A percentile compares a stretch with the other conserved stretches of the same genome.
Conservation (phyloP, 2,113 vertebrate species). For the Zapornia atra region DNA sequence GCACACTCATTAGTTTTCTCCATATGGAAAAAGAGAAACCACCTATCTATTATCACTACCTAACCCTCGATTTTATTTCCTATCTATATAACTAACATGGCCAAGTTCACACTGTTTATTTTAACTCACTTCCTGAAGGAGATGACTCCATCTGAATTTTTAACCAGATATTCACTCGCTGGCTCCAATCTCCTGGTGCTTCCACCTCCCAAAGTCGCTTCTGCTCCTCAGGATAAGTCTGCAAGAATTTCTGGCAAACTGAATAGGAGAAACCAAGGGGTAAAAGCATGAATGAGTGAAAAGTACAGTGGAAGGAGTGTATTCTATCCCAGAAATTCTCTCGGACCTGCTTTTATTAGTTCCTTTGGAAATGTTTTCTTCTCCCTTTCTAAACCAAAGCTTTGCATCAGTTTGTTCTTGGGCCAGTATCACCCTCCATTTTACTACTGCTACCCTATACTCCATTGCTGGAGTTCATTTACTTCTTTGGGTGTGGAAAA, state of each 20-base stretch:
- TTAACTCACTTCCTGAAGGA: conserved; percentile 65
- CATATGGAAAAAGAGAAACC: not conserved
- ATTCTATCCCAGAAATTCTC: not conserved
- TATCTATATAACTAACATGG: not conserved
- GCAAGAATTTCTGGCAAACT: conserved; percentile 89
- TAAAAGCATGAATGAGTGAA: not conserved
- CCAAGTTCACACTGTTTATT: not conserved
- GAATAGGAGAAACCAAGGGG: not conserved
- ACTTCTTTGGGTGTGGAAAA: not conserved
- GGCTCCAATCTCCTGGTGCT: conserved; percentile 85
- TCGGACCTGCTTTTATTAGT: not conserved
- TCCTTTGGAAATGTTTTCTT: not conserved
- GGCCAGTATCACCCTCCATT: not conserved
- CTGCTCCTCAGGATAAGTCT: conserved; percentile 68
- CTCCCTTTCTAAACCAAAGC: not conserved
- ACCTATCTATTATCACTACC: not conserved
- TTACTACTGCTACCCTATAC: not conserved
- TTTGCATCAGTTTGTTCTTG: not conserved
- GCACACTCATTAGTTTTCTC: not conserved
- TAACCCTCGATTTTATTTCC: not conserved
- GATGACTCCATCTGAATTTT: conserved; percentile 78
- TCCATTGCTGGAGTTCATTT: not conserved
- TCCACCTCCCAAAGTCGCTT: conserved; percentile 89
- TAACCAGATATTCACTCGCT: conserved; percentile 89
- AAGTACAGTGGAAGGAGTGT: not conserved